Conservation (phyloP, 1,140 invertebrate species). For the Antheraea pernyi region DNA sequence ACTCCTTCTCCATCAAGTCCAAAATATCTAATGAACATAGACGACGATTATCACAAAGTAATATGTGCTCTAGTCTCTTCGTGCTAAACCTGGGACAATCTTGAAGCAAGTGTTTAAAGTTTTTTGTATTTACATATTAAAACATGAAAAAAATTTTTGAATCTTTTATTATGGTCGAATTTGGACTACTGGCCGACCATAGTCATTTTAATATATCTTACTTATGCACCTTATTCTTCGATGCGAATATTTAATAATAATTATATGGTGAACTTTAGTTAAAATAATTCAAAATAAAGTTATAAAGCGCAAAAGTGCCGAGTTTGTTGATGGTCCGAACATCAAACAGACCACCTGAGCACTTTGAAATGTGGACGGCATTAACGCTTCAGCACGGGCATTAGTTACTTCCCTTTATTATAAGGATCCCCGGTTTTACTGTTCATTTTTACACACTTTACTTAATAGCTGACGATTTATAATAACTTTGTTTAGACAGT, state of each 20-base stretch:
- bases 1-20: too few species aligned
- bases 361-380: constrained; percentile 32
- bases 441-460: constrained; percentile 6
- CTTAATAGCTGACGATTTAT: constrained; percentile 9
- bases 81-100: too few species aligned
- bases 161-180: too few species aligned
- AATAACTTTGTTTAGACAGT: neutral
- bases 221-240: neutral
- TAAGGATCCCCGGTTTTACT: constrained; percentile 10
- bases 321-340: constrained; percentile 26
- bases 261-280: neutral
- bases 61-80: too few species aligned
- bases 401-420: constrained; percentile 25
- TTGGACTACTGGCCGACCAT: too few species aligned
- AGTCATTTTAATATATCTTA: too few species aligned
- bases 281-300: neutral
- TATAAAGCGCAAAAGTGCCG: constrained; percentile 17
- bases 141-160: too few species aligned
- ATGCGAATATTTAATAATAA: neutral
- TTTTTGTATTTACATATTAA: too few species aligned
- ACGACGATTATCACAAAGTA: too few species aligned
- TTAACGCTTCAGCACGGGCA: constrained; percentile 22
- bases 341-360: constrained; percentile 29
- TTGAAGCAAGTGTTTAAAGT: too few species aligned
- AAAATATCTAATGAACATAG: too few species aligned